Evolutionary conservation across 2,888 invertebrate species (phyloP).

Genomic region (Caenorhabditis drosophilae): DNA sequence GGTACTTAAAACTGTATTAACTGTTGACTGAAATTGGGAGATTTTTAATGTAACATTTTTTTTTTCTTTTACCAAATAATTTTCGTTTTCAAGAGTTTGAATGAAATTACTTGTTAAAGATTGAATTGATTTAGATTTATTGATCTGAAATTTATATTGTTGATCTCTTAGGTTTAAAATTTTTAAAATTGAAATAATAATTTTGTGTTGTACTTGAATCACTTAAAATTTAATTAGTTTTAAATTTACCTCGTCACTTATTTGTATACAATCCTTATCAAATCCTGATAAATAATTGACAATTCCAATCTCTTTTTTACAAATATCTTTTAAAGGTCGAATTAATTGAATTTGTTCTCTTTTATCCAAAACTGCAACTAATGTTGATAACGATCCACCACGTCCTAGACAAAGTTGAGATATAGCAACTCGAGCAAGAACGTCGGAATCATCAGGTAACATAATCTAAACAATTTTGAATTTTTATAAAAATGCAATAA

Average conservation of each 20-base stretch:
- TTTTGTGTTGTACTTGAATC: too few species aligned
- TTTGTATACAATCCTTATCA: constrained; percentile 24
- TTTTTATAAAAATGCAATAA: too few species aligned
- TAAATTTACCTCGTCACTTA: background rate
- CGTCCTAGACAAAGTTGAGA: constrained; percentile 54
- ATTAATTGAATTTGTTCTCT: constrained; percentile 32
- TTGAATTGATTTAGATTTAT: constrained; percentile 34
- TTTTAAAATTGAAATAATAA: too few species aligned
- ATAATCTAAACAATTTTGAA: too few species aligned
- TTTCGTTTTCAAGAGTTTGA: constrained; percentile 37
- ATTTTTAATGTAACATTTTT: background rate
- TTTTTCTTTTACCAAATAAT: constrained; percentile 35
- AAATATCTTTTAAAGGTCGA: constrained; percentile 51
- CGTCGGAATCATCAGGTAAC: constrained; percentile 48
- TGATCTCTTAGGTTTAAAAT: too few species aligned
- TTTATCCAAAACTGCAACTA: constrained; percentile 43
- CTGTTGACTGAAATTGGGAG: constrained; percentile 39
- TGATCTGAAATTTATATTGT: constrained; percentile 3
- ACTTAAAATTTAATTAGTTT: too few species aligned
- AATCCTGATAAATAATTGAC: constrained; percentile 39
- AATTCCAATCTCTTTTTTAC: constrained; percentile 43
- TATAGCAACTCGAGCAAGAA: constrained; percentile 40
- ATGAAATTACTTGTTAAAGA: constrained; percentile 41
- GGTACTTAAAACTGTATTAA: constrained; percentile 51
- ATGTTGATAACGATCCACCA: constrained; percentile 26